phyloP scores from a whole-genome alignment of 2,113 vertebrate genomes.

The Lethenteron camtschaticum region DNA sequence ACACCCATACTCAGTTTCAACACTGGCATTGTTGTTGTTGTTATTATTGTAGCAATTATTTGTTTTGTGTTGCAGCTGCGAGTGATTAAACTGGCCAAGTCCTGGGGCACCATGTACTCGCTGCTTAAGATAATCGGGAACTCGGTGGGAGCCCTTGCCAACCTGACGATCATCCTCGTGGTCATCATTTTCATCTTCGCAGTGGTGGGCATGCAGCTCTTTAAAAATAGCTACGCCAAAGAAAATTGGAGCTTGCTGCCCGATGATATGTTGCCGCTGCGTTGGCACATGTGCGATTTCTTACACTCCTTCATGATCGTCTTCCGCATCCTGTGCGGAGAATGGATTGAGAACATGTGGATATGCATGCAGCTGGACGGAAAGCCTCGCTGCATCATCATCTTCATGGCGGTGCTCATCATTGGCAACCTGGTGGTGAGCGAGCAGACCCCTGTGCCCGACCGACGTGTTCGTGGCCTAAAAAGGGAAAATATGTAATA shows the following conservation, averaged over 20 bases:
- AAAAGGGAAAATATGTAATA: too few species aligned
- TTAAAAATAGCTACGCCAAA: slow-evolving; percentile 12
- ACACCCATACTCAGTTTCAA: too few species aligned
- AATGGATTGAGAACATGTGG: slow-evolving; percentile 41
- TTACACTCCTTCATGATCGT: slow-evolving; percentile 29
- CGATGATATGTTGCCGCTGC: neutral
- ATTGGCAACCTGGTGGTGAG: slow-evolving; percentile 39
- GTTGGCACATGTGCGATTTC: slow-evolving; percentile 35
- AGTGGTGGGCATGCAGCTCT: slow-evolving; percentile 26
- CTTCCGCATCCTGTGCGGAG: slow-evolving; percentile 35
- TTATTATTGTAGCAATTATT: too few species aligned
- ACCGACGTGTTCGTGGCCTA: too few species aligned
- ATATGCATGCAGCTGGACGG: slow-evolving; percentile 22
- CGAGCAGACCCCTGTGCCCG: neutral
- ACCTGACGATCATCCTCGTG: slow-evolving; percentile 27
- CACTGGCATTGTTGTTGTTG: too few species aligned
- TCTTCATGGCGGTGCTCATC: slow-evolving; percentile 27
- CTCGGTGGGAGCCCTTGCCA: slow-evolving; percentile 23
- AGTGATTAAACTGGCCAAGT: slow-evolving; percentile 35
- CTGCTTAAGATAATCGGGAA: slow-evolving; percentile 32
- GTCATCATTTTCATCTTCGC: slow-evolving; percentile 37
- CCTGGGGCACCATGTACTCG: slow-evolving; percentile 32
- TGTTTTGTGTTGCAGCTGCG: slow-evolving; percentile 20
- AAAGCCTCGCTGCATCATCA: slow-evolving; percentile 14
- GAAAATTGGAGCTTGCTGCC: too few species aligned